phyloP scores from a whole-genome alignment of 1,140 invertebrate genomes.

The Charaxes varanes region DNA sequence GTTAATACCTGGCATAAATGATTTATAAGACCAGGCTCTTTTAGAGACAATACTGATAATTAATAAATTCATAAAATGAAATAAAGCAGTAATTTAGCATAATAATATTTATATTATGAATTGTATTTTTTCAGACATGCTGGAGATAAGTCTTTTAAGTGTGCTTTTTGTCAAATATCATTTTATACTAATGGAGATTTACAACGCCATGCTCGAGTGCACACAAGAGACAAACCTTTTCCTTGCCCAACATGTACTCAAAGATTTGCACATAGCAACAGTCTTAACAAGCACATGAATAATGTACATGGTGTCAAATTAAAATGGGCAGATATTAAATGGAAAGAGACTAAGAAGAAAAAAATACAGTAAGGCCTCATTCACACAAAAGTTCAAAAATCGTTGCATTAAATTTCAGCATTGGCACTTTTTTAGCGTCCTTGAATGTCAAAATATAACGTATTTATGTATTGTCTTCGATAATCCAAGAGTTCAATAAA shows the following conservation, averaged over 20 bases:
- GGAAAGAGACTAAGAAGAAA: constrained; percentile 26
- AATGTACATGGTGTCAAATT: constrained; percentile 56
- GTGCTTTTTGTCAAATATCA: constrained; percentile 46
- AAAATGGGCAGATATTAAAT: constrained; percentile 53
- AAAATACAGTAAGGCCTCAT: neutral
- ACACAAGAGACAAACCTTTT: constrained; percentile 75
- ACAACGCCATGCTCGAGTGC: constrained; percentile 65
- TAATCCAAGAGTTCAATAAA: too few relatives aligned
- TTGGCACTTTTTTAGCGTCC: too few relatives aligned
- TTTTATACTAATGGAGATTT: constrained; percentile 63
- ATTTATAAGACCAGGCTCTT: too few relatives aligned
- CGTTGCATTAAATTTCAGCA: neutral
- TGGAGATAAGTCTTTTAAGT: constrained; percentile 63
- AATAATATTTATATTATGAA: too few relatives aligned
- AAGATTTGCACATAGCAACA: constrained; percentile 65
- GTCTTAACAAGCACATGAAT: constrained; percentile 66
- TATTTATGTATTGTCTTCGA: neutral
- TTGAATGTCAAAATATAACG: too few relatives aligned
- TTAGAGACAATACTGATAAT: too few relatives aligned
- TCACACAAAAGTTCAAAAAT: neutral
- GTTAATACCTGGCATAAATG: too few relatives aligned
- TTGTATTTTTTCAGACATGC: too few relatives aligned
- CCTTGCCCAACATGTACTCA: constrained; percentile 73
- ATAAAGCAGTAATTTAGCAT: too few relatives aligned
- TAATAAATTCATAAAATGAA: too few relatives aligned